phyloP scores from a whole-genome alignment of 2,888 invertebrate species.

The Bellardia bayeri region DNA sequence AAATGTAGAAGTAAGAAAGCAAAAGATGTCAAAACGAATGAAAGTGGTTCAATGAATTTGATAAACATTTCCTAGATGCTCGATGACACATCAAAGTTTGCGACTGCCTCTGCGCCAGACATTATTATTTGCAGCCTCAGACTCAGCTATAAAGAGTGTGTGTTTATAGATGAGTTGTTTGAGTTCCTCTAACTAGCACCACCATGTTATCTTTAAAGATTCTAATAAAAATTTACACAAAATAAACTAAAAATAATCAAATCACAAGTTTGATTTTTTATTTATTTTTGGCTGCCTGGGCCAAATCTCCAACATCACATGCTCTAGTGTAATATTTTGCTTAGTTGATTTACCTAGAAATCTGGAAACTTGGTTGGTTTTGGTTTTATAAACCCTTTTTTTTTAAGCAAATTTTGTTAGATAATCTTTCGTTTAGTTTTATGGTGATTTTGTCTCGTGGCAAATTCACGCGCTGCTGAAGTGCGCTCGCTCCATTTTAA shows the following conservation, averaged over 20 bases:
- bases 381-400: no score
- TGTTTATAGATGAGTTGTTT: conserved; percentile 8
- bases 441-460: conserved; percentile 79
- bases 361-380: conserved; percentile 15
- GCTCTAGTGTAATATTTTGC: background rate
- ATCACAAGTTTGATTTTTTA: background rate
- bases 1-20: conserved; percentile 69
- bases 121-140: conserved; percentile 45
- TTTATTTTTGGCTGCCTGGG: background rate
- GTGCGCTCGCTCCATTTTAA: conserved; percentile 54
- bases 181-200: conserved; percentile 46
- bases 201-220: background rate
- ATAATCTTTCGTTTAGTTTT: conserved; percentile 47
- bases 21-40: conserved; percentile 84
- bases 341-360: conserved; percentile 2
- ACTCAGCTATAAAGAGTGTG: conserved; percentile 24
- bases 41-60: conserved; percentile 84
- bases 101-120: conserved; percentile 75
- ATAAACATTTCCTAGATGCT: conserved; percentile 85
- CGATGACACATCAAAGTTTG: conserved; percentile 84
- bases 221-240: background rate
- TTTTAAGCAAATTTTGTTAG: background rate
- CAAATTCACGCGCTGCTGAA: conserved; percentile 79
- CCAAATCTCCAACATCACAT: background rate
- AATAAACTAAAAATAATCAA: conserved; percentile 36